Evolutionary conservation across 2,113 vertebrate species (phyloP).

Genomic region (Alligator sinensis): DNA sequence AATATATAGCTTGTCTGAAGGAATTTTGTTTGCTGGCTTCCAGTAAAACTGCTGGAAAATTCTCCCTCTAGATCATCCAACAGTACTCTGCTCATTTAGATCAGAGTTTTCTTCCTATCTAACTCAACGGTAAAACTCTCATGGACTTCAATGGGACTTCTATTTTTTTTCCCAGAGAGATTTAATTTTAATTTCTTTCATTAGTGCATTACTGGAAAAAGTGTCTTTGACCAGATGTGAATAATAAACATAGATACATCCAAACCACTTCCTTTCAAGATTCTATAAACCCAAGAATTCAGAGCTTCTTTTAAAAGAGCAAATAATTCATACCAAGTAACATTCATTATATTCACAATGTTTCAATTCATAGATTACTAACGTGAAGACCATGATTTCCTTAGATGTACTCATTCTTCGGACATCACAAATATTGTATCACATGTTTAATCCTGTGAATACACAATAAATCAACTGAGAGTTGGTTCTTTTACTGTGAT

Average conservation of each 20-base stretch:
- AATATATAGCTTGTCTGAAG: neutral
- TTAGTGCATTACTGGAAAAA: neutral
- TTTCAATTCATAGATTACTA: conserved; percentile 51
- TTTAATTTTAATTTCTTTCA: neutral
- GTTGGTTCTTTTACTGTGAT: conserved; percentile 52
- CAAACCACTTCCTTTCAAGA: conserved; percentile 27
- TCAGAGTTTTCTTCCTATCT: neutral
- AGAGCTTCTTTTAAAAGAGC: conserved; percentile 44
- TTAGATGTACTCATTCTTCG: conserved; percentile 29
- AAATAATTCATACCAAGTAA: conserved; percentile 55
- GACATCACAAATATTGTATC: conserved; percentile 49
- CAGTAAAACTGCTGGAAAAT: neutral
- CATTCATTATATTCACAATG: conserved; percentile 42
- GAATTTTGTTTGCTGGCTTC: neutral
- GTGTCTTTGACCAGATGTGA: neutral
- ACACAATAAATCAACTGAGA: conserved; percentile 52
- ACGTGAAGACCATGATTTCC: conserved; percentile 43
- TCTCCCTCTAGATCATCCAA: neutral
- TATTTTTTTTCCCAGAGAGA: neutral
- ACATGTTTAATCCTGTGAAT: conserved; percentile 54
- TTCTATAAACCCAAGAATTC: conserved; percentile 25
- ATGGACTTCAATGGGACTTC: neutral
- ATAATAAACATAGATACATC: neutral
- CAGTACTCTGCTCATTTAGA: neutral
- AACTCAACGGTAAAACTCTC: neutral